phyloP scores from a whole-genome alignment of 2,888 invertebrate species.

The Cylindroiulus punctatus region DNA sequence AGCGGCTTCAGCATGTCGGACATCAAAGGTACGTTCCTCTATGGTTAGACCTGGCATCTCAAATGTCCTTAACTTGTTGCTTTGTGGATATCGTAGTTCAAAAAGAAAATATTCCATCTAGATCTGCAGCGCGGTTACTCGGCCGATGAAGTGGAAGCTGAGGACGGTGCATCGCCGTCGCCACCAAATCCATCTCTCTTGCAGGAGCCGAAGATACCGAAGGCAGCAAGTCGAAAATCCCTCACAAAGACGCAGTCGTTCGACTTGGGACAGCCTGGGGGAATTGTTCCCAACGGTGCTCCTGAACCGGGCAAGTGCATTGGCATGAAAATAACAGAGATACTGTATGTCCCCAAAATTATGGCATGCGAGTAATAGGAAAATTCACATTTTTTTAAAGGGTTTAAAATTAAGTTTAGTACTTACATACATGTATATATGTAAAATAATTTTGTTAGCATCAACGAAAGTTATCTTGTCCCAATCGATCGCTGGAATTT shows the following conservation, averaged over 20 bases:
- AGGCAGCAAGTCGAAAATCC: conserved; percentile 55
- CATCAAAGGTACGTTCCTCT: conserved; percentile 80
- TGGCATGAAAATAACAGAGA: too few species aligned
- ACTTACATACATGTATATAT: too few species aligned
- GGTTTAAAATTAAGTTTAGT: too few species aligned
- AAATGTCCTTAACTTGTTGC: too few species aligned
- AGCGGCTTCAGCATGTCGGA: conserved; percentile 90
- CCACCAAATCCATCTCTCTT: conserved; percentile 46
- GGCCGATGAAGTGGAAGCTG: conserved; percentile 81
- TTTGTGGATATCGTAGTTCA: too few species aligned
- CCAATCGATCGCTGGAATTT: too few species aligned
- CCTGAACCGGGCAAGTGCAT: conserved; percentile 53
- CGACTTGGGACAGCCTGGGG: conserved; percentile 57
- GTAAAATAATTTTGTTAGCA: too few species aligned
- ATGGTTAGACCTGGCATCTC: conserved; percentile 54
- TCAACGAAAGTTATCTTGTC: too few species aligned
- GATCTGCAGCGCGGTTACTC: conserved; percentile 84
- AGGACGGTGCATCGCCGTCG: conserved; percentile 67
- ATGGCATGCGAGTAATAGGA: too few species aligned
- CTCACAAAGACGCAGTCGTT: conserved; percentile 61
- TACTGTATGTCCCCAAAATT: too few species aligned
- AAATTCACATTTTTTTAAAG: too few species aligned
- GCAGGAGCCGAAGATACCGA: conserved; percentile 57
- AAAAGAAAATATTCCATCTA: conserved; percentile 63
- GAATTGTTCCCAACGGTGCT: conserved; percentile 52